These are phyloP conservation scores for Sternarchorhynchus goeldii DNA, from an alignment of 2,797 vertebrate genomes.

Conservation along the genomic window DNA sequence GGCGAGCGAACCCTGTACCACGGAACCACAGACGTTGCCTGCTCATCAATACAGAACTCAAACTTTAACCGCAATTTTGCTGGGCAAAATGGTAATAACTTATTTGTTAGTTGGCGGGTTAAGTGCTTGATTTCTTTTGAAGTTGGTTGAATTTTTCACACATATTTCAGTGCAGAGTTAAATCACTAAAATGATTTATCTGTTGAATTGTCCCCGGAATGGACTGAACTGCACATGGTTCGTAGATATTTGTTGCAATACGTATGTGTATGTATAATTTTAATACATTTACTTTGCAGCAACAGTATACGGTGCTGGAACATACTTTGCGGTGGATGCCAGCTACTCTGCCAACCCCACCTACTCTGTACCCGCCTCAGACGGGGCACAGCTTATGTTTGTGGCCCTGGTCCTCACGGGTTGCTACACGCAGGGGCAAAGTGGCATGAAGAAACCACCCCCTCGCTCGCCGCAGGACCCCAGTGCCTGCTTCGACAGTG, in stretches of 20 bases:
- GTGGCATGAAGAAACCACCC: conserved; percentile 56
- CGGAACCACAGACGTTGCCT: conserved; percentile 62
- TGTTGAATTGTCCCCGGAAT: neutral
- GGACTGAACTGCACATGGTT: no score
- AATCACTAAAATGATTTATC: neutral
- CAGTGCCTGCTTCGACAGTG: conserved; percentile 30
- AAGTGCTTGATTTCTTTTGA: neutral
- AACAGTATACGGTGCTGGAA: conserved; percentile 60
- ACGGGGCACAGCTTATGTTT: conserved; percentile 69
- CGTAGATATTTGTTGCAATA: no score
- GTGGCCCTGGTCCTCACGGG: conserved; percentile 69
- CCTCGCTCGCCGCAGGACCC: neutral
- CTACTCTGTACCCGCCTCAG: conserved; percentile 57
- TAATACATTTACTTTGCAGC: conserved; percentile 49
- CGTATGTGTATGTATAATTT: no score
- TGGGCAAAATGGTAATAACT: conserved; percentile 69
- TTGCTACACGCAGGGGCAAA: conserved; percentile 41
- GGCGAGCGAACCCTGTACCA: conserved; percentile 68
- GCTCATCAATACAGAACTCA: conserved; percentile 59
- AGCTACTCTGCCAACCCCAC: conserved; percentile 56
- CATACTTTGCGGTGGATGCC: conserved; percentile 69
- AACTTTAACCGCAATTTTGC: conserved; percentile 70
- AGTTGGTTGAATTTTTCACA: neutral
- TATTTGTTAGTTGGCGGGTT: neutral
- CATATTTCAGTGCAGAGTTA: no score